A percentile compares a stretch with the other conserved stretches of the same genome.
These are phyloP conservation scores for Choloepus hoffmanni DNA, from an alignment of 2,113 vertebrate genomes.

Conservation along the genomic window DNA sequence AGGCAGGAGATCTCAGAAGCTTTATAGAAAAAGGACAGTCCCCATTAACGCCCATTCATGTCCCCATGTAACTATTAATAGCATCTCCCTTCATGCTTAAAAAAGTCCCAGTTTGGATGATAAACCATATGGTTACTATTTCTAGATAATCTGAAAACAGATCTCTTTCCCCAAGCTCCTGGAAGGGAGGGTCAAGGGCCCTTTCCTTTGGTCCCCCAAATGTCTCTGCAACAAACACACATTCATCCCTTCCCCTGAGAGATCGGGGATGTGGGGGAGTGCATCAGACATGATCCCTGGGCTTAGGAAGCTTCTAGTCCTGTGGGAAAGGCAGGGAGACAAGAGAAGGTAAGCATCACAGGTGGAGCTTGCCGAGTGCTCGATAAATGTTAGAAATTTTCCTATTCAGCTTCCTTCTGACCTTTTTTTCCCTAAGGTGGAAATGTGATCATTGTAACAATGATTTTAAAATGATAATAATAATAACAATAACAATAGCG, in stretches of 20 bases:
- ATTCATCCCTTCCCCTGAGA: neutral
- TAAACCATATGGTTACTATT: neutral
- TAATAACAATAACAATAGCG: neutral
- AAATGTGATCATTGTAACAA: neutral
- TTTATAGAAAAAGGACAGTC: neutral
- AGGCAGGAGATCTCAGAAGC: neutral
- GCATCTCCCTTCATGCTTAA: neutral
- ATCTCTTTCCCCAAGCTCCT: neutral
- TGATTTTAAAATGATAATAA: neutral
- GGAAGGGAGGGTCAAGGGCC: neutral
- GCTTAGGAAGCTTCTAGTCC: neutral
- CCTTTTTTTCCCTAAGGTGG: neutral
- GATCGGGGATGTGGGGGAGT: rapidly evolving
- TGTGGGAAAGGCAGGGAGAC: neutral
- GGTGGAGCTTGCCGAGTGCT: neutral
- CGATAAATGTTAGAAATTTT: neutral
- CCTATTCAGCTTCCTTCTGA: neutral
- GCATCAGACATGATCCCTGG: neutral
- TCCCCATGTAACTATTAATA: neutral
- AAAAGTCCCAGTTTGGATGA: neutral
- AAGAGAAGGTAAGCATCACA: neutral
- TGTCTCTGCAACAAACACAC: neutral
- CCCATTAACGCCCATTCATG: neutral
- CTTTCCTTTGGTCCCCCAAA: neutral
- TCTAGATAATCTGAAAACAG: neutral